Percentiles rank a stretch among this genome's conserved stretches.
phyloP scores from a whole-genome alignment of 2,888 invertebrate genomes.

The Campoplex capitator region DNA sequence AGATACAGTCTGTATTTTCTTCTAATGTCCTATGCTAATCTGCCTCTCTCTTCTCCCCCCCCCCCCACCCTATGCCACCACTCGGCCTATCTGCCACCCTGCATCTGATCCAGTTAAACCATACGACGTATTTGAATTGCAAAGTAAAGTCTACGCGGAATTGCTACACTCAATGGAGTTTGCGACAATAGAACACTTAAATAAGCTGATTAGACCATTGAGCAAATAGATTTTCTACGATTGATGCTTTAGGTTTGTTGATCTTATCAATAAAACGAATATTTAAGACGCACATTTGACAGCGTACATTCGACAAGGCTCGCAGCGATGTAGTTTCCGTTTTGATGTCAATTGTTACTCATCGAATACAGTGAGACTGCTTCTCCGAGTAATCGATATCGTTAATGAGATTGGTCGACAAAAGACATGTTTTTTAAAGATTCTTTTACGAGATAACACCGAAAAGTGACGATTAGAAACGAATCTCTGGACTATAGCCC shows the following conservation, averaged over 20 bases:
- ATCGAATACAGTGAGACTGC: background rate
- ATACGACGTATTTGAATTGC: conserved; percentile 62
- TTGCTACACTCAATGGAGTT: conserved; percentile 28
- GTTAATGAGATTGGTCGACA: background rate
- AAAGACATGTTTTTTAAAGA: background rate
- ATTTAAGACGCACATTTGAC: conserved; percentile 3
- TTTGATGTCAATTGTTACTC: background rate
- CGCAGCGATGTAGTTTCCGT: background rate
- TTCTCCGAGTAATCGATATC: background rate
- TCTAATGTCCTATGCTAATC: conserved; percentile 59
- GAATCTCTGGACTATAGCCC: background rate
- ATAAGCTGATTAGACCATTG: conserved; percentile 65
- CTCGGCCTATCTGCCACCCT: background rate
- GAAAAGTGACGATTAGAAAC: background rate
- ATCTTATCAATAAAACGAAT: conserved; percentile 35
- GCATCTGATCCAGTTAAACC: conserved; percentile 20
- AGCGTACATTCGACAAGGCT: background rate
- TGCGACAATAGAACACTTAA: conserved; percentile 56
- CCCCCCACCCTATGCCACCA: background rate
- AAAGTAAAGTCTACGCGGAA: conserved; percentile 37
- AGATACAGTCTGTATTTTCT: conserved; percentile 53
- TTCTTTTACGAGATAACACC: background rate
- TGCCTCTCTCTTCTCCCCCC: background rate
- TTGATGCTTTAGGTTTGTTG: conserved; percentile 59
- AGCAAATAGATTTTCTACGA: conserved; percentile 55